These are phyloP conservation scores for Diceros bicornis DNA, from an alignment of 2,797 vertebrate species.

Conservation along the genomic window DNA sequence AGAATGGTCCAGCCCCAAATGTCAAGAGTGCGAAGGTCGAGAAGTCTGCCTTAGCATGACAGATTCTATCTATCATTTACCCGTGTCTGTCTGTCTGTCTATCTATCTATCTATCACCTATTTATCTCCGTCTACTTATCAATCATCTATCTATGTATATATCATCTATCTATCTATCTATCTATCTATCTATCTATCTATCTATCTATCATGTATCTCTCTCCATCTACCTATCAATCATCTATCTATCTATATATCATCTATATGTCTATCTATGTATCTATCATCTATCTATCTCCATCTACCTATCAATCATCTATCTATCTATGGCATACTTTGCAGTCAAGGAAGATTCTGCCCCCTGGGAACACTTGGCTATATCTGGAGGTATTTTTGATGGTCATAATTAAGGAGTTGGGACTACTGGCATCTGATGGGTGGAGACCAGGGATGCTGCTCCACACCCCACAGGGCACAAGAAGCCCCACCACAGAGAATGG, in stretches of 20 bases:
- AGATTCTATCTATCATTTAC: too few relatives aligned
- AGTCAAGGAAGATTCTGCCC: not conserved
- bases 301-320: not conserved
- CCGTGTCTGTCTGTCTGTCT: too few relatives aligned
- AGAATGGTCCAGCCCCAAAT: too few relatives aligned
- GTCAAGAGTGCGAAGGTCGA: too few relatives aligned
- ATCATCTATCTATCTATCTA: not conserved
- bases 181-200: too few relatives aligned
- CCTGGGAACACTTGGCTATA: accelerated
- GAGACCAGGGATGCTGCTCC: accelerated
- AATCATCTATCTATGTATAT: too few relatives aligned
- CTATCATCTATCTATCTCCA: not conserved
- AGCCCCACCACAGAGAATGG: accelerated
- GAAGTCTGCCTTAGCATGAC: too few relatives aligned
- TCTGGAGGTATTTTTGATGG: not conserved
- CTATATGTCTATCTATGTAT: not conserved
- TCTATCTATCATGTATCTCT: accelerated
- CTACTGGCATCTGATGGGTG: accelerated
- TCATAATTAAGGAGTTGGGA: not conserved
- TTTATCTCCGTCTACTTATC: too few relatives aligned
- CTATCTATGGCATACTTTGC: too few relatives aligned
- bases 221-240: not conserved
- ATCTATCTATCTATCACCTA: too few relatives aligned
- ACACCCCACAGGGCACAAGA: not conserved
- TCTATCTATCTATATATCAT: not conserved